phyloP scores from a whole-genome alignment of 2,797 vertebrate species.

The Pipistrellus pipistrellus region DNA sequence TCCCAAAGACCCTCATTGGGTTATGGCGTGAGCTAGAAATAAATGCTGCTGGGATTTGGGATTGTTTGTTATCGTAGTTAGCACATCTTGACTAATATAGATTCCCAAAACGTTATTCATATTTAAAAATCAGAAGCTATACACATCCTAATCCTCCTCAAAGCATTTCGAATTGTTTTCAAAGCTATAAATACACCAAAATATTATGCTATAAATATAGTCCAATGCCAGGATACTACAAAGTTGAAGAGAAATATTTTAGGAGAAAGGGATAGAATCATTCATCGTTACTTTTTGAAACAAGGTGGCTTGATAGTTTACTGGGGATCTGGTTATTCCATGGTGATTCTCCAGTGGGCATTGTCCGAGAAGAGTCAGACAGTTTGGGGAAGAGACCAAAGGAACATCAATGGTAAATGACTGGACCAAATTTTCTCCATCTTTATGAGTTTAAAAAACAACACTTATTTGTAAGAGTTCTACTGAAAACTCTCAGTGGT shows the following conservation, averaged over 20 bases:
- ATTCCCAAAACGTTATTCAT: background rate
- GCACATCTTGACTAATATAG: background rate
- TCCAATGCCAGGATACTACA: conserved; percentile 9
- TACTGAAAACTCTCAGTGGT: background rate
- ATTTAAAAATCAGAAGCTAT: background rate
- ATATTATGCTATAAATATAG: conserved; percentile 7
- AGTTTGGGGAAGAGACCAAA: background rate
- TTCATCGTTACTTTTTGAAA: background rate
- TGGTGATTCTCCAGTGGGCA: background rate
- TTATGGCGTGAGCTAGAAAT: background rate
- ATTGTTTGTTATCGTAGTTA: background rate
- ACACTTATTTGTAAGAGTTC: background rate
- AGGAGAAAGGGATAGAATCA: background rate
- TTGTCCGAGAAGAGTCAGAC: background rate
- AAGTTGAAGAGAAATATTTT: background rate
- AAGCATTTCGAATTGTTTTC: background rate
- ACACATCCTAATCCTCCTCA: background rate
- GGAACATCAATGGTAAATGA: background rate
- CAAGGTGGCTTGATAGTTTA: background rate
- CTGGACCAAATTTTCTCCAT: background rate
- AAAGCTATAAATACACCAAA: background rate
- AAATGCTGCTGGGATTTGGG: background rate
- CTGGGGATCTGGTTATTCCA: background rate
- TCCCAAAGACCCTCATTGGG: background rate
- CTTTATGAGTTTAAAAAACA: background rate